Conservation (phyloP, 2,888 invertebrate species). For the Linnaemya vulpina region DNA sequence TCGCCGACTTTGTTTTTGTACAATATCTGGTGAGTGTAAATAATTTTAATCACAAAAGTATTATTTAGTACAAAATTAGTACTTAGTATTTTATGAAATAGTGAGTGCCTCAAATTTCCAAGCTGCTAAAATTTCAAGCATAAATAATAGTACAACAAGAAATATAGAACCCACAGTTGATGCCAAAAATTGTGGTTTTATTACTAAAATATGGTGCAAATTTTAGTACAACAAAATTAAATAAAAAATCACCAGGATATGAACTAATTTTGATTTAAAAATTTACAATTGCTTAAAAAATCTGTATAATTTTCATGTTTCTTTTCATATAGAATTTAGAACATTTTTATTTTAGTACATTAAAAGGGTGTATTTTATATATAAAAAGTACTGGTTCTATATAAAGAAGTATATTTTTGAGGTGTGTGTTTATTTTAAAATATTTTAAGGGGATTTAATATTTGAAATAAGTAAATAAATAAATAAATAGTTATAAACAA, state of each 20-base stretch:
- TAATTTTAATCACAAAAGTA: too few species aligned
- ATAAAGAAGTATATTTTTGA: conserved; percentile 28
- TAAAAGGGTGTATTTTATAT: conserved; percentile 46
- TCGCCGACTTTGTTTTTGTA: too few species aligned
- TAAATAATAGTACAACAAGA: too few species aligned
- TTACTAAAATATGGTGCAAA: neutral
- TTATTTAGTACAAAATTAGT: conserved; percentile 1
- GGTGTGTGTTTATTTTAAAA: conserved; percentile 46
- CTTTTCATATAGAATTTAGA: neutral
- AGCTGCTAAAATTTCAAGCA: too few species aligned
- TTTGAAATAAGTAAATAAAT: conserved; percentile 42
- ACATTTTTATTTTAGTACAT: neutral
- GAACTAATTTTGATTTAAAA: too few species aligned
- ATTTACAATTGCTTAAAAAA: conserved; percentile 2
- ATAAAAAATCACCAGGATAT: too few species aligned
- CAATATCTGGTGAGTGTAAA: too few species aligned
- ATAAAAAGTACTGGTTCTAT: conserved; percentile 33
- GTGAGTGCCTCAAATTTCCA: too few species aligned
- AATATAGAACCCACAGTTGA: too few species aligned
- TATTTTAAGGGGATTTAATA: conserved; percentile 40
- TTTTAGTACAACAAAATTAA: neutral
- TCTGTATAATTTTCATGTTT: conserved; percentile 36
- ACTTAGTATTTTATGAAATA: neutral
- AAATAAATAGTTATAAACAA: conserved; percentile 55
- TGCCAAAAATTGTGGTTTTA: neutral